phyloP scores from a whole-genome alignment of 2,888 invertebrate species.

The Andrena trimmerana region DNA sequence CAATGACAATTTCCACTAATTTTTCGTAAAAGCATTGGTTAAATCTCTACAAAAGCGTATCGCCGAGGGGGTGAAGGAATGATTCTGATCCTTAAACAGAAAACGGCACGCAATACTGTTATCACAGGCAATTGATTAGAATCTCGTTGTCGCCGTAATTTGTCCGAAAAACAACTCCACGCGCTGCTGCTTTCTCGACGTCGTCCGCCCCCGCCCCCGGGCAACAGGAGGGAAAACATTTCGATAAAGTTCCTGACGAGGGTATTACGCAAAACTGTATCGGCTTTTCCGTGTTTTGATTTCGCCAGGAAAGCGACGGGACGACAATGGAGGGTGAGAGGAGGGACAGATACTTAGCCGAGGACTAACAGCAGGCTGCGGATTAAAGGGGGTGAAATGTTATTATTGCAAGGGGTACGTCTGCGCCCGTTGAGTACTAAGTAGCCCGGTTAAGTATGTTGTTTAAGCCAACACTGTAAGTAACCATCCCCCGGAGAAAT shows the following conservation, averaged over 20 bases:
- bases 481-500: slow-evolving; percentile 82
- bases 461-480: slow-evolving; percentile 84
- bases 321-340: slow-evolving; percentile 65
- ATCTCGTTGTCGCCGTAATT: slow-evolving; percentile 40
- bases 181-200: not conserved
- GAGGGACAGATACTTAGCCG: slow-evolving; percentile 81
- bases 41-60: not conserved
- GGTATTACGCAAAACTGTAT: slow-evolving; percentile 76
- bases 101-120: not conserved
- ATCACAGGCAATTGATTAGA: slow-evolving; percentile 43
- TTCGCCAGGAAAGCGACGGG: slow-evolving; percentile 62
- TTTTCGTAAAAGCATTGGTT: not conserved
- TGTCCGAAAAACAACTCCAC: slow-evolving; percentile 47
- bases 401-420: slow-evolving; percentile 85
- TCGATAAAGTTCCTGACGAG: slow-evolving; percentile 64
- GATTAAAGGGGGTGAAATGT: slow-evolving; percentile 85
- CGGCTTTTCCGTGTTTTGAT: slow-evolving; percentile 78
- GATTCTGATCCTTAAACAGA: not conserved
- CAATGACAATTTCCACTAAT: too few relatives aligned
- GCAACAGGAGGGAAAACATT: slow-evolving; percentile 56
- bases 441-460: slow-evolving; percentile 85
- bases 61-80: not conserved
- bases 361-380: slow-evolving; percentile 81
- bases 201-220: slow-evolving; percentile 8
- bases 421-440: slow-evolving; percentile 79